Evolutionary conservation across 2,113 vertebrate species (phyloP).

Genomic region (Pygoscelis antarcticus): DNA sequence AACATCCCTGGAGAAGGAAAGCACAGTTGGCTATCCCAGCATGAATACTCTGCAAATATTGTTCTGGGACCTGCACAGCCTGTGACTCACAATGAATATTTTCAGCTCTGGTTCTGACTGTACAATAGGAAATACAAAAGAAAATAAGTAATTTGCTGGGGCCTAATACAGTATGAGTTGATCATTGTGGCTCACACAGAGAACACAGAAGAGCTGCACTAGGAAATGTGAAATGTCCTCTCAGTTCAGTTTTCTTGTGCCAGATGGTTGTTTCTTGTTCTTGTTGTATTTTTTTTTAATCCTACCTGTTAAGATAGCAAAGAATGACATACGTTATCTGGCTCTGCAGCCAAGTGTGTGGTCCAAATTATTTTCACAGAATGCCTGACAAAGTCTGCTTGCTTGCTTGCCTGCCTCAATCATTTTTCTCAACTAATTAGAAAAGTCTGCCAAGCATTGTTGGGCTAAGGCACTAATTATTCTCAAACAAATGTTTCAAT

Average conservation of each 20-base stretch:
- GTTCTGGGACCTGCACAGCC: constrained; percentile 30
- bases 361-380: constrained; percentile 65
- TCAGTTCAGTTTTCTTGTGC: neutral
- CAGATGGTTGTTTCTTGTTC: constrained; percentile 24
- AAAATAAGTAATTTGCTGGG: constrained; percentile 10
- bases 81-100: constrained; percentile 30
- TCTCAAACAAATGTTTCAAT: constrained; percentile 64
- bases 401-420: constrained; percentile 52
- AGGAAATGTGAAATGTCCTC: neutral
- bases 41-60: constrained; percentile 44
- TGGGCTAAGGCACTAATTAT: constrained; percentile 59
- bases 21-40: constrained; percentile 35
- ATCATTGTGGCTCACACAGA: neutral
- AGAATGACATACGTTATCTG: constrained; percentile 36
- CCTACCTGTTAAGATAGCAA: constrained; percentile 62
- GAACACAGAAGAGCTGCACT: neutral
- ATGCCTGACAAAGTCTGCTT: constrained; percentile 52
- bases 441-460: constrained; percentile 69
- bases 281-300: neutral
- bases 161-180: neutral
- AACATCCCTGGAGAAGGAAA: constrained; percentile 43
- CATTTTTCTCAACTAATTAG: constrained; percentile 68
- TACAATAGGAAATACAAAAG: constrained; percentile 32
- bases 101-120: constrained; percentile 18
- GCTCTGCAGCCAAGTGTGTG: constrained; percentile 51